Evolutionary conservation across 2,113 vertebrate genomes (phyloP), one percentile per base, ranked within the genome.

Genomic region (Accipiter cooperii): DNA sequence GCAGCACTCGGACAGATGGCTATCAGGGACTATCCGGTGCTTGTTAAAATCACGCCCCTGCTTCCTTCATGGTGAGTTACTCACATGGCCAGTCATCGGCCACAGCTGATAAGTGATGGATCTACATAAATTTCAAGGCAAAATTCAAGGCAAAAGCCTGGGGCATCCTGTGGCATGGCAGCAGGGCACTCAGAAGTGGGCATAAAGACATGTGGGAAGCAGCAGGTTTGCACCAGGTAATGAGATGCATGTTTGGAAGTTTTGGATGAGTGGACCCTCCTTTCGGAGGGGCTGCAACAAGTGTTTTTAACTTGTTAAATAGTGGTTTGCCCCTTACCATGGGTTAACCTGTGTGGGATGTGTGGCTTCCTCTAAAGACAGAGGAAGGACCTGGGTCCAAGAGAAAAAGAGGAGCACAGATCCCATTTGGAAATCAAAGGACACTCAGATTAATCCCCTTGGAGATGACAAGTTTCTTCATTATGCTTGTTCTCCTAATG

Each of bases 21-120:
- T 88, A 6, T 28, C 44, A 40, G 4, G 16, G 71, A 47, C 47
- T 60, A 20, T 10, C 3, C 0, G 0, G 4, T 29, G 17, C n/a
- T 83, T 38, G 8, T 69, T 88, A 65, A 65, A 85, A 75, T 80
- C 47, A 83, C 20, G n/a, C 4, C 15, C 7, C 10, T 88, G 14
- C 86, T 88, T 81, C 44, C 36, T 63, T 86, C 55, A 17, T 33
- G 31, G 34, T 55, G 88, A 26, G 31, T 55, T 49, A 46, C 8
- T 88, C 24, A 44, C 10, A 66, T 17, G 40, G 36, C 29, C 47
- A 55, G 38, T 44, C 42, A 55, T 17, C 47, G 55, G 26, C 11
- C 46, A 84, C 14, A 77, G 20, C 6, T 80, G 58, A 7, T 25
- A 94, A 49, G 5, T 47, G 79, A 21, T 33, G 6, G 78, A 63